These are phyloP conservation scores for Ditula angustiorana DNA, from an alignment of 2,888 invertebrate genomes.

Conservation along the genomic window DNA sequence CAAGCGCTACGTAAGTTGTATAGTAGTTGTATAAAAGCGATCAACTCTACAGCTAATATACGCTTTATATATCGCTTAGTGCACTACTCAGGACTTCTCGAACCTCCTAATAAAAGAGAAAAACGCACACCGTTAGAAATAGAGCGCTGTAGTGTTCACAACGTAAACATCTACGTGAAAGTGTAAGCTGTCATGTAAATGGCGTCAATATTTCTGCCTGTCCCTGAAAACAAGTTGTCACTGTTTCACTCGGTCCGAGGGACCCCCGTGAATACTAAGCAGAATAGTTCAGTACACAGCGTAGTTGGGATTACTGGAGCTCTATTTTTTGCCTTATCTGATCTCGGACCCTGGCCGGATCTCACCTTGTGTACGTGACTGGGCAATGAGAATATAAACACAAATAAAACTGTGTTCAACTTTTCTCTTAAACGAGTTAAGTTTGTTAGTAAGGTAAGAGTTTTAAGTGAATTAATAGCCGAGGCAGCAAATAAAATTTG, in stretches of 20 bases:
- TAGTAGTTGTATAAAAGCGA: no score
- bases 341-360: background rate
- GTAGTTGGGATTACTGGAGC: background rate
- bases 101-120: no score
- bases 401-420: conserved; percentile 15
- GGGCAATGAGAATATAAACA: background rate
- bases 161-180: background rate
- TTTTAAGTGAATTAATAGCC: background rate
- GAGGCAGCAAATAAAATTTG: background rate
- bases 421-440: conserved; percentile 4
- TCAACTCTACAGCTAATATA: no score
- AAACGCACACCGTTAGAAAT: no score
- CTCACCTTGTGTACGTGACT: conserved; percentile 22
- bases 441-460: background rate
- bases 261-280: conserved; percentile 29
- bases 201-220: conserved; percentile 5
- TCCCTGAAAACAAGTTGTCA: conserved; percentile 28
- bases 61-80: no score
- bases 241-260: conserved; percentile 17
- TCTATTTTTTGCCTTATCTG: conserved; percentile 19
- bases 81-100: no score
- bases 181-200: conserved; percentile 2
- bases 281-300: background rate
- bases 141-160: background rate
- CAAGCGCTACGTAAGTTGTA: no score